A percentile compares a stretch with the other conserved stretches of the same genome.
phyloP scores from a whole-genome alignment of 2,888 invertebrate genomes.

The Chirona hameri region DNA sequence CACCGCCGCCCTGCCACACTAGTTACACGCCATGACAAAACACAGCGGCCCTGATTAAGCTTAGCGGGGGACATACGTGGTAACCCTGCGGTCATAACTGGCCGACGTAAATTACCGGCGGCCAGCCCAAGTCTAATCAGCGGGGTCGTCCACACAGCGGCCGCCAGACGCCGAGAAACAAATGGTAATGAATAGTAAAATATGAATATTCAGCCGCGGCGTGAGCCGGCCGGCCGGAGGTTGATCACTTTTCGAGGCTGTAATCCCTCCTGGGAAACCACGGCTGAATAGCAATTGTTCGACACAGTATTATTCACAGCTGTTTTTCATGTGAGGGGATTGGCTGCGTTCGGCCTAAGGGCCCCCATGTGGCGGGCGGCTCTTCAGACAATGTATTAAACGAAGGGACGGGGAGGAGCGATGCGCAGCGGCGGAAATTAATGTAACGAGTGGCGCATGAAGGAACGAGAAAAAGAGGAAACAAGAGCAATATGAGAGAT shows the following conservation, averaged over 20 bases:
- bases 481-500: no score
- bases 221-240: not conserved
- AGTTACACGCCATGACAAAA: not conserved
- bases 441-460: no score
- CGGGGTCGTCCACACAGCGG: not conserved
- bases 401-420: not conserved
- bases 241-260: not conserved
- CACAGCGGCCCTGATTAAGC: not conserved
- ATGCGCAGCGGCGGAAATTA: no score
- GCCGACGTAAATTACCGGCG: not conserved
- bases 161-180: not conserved
- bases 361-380: conserved; percentile 8
- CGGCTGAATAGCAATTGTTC: conserved; percentile 2
- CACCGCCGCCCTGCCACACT: not conserved
- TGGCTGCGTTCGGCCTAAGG: not conserved
- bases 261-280: not conserved
- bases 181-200: conserved; percentile 8
- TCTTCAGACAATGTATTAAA: not conserved
- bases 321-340: conserved; percentile 6
- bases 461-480: no score
- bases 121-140: not conserved
- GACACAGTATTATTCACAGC: not conserved
- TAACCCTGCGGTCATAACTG: not conserved
- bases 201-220: not conserved
- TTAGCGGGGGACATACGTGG: not conserved